Percentiles rank a stretch among this genome's conserved stretches.
Conservation (phyloP, 2,113 vertebrate species). For the Motacilla alba region DNA sequence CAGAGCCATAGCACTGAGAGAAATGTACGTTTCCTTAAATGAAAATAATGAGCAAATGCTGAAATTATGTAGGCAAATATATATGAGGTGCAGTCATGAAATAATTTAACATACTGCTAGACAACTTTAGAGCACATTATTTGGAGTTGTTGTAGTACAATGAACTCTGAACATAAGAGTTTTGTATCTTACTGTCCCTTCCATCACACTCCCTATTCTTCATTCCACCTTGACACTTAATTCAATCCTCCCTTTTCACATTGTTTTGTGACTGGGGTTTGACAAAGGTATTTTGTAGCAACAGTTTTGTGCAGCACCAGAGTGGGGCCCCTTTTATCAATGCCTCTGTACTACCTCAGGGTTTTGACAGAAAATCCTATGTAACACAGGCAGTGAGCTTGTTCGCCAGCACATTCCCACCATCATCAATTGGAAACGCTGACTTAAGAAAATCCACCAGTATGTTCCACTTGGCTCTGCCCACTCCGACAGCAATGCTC, state of each 20-base stretch:
- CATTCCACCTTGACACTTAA: background rate
- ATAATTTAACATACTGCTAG: background rate
- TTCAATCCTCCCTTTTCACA: background rate
- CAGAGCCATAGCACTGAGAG: background rate
- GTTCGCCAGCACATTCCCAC: slow-evolving; percentile 34
- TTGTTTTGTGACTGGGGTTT: background rate
- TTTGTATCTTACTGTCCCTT: background rate
- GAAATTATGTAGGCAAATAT: background rate
- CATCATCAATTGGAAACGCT: slow-evolving; percentile 47
- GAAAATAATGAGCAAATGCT: background rate
- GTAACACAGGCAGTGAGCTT: slow-evolving; percentile 24
- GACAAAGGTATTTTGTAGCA: background rate
- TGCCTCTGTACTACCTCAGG: background rate
- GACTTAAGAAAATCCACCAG: slow-evolving; percentile 50
- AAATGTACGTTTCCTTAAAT: background rate
- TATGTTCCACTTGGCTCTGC: slow-evolving; percentile 11
- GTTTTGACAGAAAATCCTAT: slow-evolving; percentile 47
- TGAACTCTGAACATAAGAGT: background rate
- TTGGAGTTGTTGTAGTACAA: background rate
- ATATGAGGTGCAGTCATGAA: background rate
- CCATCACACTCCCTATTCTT: background rate
- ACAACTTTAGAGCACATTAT: background rate
- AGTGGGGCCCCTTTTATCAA: slow-evolving; percentile 20
- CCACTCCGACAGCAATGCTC: background rate
- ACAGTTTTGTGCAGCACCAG: background rate